Percentiles rank a stretch among this genome's conserved stretches.
Conservation (phyloP, 2,888 invertebrate species). For the Drosophila picticornis region DNA sequence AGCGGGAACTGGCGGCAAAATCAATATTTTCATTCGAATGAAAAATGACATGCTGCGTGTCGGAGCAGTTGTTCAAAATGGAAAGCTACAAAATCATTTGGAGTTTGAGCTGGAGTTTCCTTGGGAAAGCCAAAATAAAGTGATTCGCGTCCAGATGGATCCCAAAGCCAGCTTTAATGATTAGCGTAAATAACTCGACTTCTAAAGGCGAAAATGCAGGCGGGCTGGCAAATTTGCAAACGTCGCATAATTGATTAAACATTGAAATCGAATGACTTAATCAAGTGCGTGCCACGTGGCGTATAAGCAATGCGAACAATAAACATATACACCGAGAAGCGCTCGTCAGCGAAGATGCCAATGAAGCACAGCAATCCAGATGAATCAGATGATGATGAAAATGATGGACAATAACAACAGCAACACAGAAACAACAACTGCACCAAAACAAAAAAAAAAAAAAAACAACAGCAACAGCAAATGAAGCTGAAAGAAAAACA, state of each 20-base stretch:
- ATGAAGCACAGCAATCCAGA: conserved; percentile 19
- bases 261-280: conserved; percentile 70
- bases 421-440: conserved; percentile 21
- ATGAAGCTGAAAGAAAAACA: conserved; percentile 57
- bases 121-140: conserved; percentile 34
- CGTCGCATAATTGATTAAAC: conserved; percentile 78
- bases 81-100: conserved; percentile 51
- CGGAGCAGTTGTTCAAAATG: conserved; percentile 55
- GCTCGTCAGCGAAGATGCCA: conserved; percentile 19
- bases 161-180: conserved; percentile 43
- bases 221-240: conserved; percentile 61
- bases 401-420: conserved; percentile 25
- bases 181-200: conserved; percentile 52
- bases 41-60: conserved; percentile 73
- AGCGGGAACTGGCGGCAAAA: conserved; percentile 52
- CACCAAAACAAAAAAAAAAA: conserved; percentile 8
- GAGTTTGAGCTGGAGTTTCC: conserved; percentile 4
- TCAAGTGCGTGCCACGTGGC: conserved; percentile 73
- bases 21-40: conserved; percentile 82
- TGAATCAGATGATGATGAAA: conserved; percentile 32
- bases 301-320: conserved; percentile 64
- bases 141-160: conserved; percentile 26
- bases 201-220: background rate
- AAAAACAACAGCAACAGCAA: conserved; percentile 28
- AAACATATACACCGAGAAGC: conserved; percentile 5